Conservation (phyloP, 1,140 invertebrate species). For the Drosophila nigrodunni region DNA sequence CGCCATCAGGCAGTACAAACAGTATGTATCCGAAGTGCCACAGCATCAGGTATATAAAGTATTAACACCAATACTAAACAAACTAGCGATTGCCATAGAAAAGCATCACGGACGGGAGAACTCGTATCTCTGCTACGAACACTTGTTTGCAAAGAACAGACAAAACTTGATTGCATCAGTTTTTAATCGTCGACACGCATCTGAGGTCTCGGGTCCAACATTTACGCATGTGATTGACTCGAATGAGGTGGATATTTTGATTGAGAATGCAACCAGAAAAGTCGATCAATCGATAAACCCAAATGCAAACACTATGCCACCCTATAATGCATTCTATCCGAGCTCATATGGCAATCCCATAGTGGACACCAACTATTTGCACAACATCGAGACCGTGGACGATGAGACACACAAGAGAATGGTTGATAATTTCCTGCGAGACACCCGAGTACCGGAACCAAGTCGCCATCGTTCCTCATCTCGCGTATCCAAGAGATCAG, state of each 20-base stretch:
- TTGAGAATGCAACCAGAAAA: constrained; percentile 39
- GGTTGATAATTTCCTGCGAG: constrained; percentile 71
- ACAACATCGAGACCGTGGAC: constrained; percentile 43
- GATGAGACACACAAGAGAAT: constrained; percentile 74
- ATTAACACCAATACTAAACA: constrained; percentile 62
- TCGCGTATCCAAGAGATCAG: constrained; percentile 35
- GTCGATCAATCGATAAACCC: neutral
- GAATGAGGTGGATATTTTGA: constrained; percentile 61
- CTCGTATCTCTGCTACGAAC: constrained; percentile 64
- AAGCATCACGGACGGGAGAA: constrained; percentile 70
- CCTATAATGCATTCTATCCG: neutral
- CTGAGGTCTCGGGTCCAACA: constrained; percentile 64
- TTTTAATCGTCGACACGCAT: constrained; percentile 66
- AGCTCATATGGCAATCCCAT: too few relatives aligned
- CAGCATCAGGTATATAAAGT: constrained; percentile 61
- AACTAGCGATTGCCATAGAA: constrained; percentile 70
- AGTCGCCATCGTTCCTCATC: constrained; percentile 3
- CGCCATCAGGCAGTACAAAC: constrained; percentile 63
- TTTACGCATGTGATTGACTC: constrained; percentile 75
- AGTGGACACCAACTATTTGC: constrained; percentile 10
- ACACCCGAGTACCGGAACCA: constrained; percentile 37
- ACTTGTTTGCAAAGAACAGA: constrained; percentile 57
- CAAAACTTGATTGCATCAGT: constrained; percentile 53
- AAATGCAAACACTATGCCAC: neutral
- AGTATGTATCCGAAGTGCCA: constrained; percentile 56